A percentile compares a stretch with the other conserved stretches of the same genome.
Evolutionary conservation across 1,140 invertebrate genomes (phyloP).

Genomic region (Melanaphis sacchari): DNA sequence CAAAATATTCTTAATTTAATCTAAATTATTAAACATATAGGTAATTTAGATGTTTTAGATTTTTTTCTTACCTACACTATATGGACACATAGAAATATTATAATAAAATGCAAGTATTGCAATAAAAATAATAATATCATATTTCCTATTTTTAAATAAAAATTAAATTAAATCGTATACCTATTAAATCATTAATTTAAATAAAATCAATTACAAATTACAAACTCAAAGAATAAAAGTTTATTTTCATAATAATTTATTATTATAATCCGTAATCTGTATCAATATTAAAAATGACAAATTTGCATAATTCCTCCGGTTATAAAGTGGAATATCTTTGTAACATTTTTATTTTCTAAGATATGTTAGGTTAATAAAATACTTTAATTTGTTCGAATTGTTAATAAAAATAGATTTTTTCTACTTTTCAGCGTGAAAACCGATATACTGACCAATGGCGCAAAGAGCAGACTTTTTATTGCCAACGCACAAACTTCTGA

Average conservation of each 20-base stretch:
- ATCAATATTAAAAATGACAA: too few relatives aligned
- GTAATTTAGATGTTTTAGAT: too few relatives aligned
- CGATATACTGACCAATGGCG: constrained; percentile 76
- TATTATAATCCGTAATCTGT: too few relatives aligned
- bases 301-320: too few relatives aligned
- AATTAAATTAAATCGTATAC: not conserved
- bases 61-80: too few relatives aligned
- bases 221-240: not conserved
- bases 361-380: not conserved
- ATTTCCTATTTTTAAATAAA: not conserved
- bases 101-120: not conserved
- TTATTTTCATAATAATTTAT: not conserved
- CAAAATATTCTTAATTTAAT: not conserved
- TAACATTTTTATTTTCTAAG: not conserved
- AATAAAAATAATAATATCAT: not conserved
- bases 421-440: constrained; percentile 76
- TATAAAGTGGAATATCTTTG: too few relatives aligned
- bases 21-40: not conserved
- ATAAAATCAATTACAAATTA: not conserved
- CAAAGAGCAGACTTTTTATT: constrained; percentile 80
- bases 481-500: constrained; percentile 80
- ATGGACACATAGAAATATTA: not conserved
- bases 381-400: not conserved
- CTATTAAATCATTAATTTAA: not conserved
- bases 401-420: not conserved